phyloP scores from a whole-genome alignment of 2,113 vertebrate species.

The Psilopsiagon aymara region DNA sequence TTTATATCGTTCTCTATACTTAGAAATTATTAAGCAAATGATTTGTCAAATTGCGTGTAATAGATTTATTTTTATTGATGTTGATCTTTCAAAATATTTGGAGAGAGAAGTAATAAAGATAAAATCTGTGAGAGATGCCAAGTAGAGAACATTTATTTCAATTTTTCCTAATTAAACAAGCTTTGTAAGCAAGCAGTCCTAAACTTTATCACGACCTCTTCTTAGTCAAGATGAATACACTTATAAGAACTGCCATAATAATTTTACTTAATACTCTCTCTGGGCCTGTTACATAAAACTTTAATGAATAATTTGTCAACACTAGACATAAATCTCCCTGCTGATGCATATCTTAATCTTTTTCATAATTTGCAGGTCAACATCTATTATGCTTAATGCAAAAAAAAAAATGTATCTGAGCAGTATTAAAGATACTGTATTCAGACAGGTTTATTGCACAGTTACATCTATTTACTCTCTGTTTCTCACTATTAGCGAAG shows the following conservation, averaged over 20 bases:
- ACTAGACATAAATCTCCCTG: conserved; percentile 63
- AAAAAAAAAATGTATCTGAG: conserved; percentile 45
- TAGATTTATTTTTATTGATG: conserved; percentile 32
- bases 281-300: conserved; percentile 50
- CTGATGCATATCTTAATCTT: conserved; percentile 63
- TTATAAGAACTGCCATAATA: conserved; percentile 57
- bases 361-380: conserved; percentile 70
- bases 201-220: conserved; percentile 34
- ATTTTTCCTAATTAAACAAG: conserved; percentile 39
- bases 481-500: conserved; percentile 53
- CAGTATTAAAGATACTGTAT: conserved; percentile 49
- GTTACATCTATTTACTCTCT: conserved; percentile 20
- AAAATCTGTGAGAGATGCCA: conserved; percentile 38
- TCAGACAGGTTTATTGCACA: conserved; percentile 54
- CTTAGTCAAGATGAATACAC: conserved; percentile 60
- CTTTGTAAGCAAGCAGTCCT: conserved; percentile 37
- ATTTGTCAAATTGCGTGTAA: conserved; percentile 37
- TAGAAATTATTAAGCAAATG: conserved; percentile 33
- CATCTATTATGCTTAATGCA: conserved; percentile 37
- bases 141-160: conserved; percentile 14
- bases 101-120: conserved; percentile 38
- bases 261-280: conserved; percentile 51
- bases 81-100: conserved; percentile 12
- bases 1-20: neutral
- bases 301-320: conserved; percentile 73